Conservation (phyloP, 1,140 invertebrate genomes). For the Penaeus indicus region DNA sequence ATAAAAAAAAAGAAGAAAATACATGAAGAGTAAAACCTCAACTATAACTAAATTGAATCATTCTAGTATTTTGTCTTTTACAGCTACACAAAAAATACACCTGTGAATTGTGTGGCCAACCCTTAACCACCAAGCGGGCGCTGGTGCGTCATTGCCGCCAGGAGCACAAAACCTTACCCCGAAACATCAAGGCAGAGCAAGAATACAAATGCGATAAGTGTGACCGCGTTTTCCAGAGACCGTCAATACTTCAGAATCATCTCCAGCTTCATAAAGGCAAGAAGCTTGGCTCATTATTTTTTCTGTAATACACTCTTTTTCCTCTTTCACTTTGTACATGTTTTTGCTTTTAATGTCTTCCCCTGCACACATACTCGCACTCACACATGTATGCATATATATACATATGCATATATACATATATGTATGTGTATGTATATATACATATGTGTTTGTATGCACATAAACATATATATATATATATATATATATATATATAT, state of each 20-base stretch:
- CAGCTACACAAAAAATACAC: constrained; percentile 56
- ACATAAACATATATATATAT: too few relatives aligned
- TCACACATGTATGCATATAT: too few relatives aligned
- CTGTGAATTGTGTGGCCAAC: constrained; percentile 56
- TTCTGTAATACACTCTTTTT: too few relatives aligned
- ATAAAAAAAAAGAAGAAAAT: not conserved
- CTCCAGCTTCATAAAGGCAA: constrained; percentile 15
- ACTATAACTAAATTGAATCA: not conserved
- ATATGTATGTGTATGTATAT: too few relatives aligned
- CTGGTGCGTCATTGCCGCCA: constrained; percentile 47
- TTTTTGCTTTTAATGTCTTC: too few relatives aligned
- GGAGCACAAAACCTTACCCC: constrained; percentile 50
- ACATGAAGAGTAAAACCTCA: not conserved
- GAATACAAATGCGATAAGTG: constrained; percentile 19
- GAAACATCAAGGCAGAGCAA: constrained; percentile 35
- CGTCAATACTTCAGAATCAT: constrained; percentile 48
- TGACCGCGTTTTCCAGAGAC: not conserved
- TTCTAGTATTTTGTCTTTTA: constrained; percentile 1
- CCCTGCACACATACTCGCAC: too few relatives aligned
- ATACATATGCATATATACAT: too few relatives aligned
- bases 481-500: too few relatives aligned
- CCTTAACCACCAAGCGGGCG: constrained; percentile 44
- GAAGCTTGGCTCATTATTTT: not conserved
- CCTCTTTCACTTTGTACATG: too few relatives aligned
- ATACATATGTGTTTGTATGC: too few relatives aligned